phyloP scores from a whole-genome alignment of 2,113 vertebrate genomes.

The Carlito syrichta region DNA sequence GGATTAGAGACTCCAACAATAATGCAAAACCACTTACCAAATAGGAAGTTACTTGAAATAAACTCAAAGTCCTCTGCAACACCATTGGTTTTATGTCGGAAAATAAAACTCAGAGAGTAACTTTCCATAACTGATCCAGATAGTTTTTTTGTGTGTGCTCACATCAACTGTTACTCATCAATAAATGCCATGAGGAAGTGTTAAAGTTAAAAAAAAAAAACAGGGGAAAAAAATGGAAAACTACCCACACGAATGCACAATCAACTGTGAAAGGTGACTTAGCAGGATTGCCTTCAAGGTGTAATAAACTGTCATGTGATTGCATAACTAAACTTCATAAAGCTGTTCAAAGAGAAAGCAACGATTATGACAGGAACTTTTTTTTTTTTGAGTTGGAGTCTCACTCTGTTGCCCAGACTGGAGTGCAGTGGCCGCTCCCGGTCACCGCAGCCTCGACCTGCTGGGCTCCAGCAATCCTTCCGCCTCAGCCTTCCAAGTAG shows the following conservation, averaged over 20 bases:
- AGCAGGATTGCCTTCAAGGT: background rate
- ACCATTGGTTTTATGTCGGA: background rate
- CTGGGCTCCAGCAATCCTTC: no score
- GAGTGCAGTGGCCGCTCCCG: no score
- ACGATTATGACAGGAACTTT: background rate
- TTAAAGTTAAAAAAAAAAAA: rapidly evolving
- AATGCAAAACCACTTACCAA: background rate
- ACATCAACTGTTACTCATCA: background rate
- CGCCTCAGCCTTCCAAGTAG: no score
- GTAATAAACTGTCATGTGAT: background rate
- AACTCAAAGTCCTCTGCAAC: background rate
- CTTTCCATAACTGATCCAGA: background rate
- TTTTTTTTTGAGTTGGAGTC: no score
- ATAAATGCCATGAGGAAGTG: background rate
- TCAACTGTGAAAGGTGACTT: background rate
- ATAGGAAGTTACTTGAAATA: background rate
- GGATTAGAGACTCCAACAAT: background rate
- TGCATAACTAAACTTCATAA: background rate
- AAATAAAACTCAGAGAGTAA: background rate
- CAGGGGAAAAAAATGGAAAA: background rate
- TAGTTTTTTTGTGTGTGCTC: background rate
- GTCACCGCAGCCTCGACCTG: no score
- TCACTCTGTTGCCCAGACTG: no score
- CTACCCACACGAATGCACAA: background rate
- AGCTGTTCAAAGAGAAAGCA: background rate